Evolutionary conservation across 2,797 vertebrate genomes (phyloP), one percentile per base, ranked within the genome.

Genomic region (Threskiornis aethiopicus): DNA sequence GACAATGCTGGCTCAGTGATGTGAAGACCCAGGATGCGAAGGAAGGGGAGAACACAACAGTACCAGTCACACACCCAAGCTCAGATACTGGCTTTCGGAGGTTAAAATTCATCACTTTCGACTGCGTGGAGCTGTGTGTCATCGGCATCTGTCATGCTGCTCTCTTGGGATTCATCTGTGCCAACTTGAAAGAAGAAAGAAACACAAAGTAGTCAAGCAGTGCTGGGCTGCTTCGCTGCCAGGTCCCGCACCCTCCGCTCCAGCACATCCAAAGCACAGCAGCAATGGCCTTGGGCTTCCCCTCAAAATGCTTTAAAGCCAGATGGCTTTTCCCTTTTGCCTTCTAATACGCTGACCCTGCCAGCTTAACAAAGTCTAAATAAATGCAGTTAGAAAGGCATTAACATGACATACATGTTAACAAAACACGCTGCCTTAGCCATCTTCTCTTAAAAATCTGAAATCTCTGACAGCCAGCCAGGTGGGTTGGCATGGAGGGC

Each of bases 91-190:
- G 95, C 93, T 97, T 95, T 83, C 49, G 80, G 91, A 97, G 97
- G 98, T 98, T 99, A 99, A 98, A 99, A 99, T 93, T 99, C 99
- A 58, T 99, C 99, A 10, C 99, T 99, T 97, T 99, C 99, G 13
- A 99, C 99, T 11, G 99, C 99, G 91, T 99, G 99, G 78, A 99
- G 99, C 94, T 99, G 99, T 13, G 99, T 99, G 98, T 99, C 99
- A 1, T 99, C 99, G 1, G 99, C 99, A 28, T 99, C 99, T 3
- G 99, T 99, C 99, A 99, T 99, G 96, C 99, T 99, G 98, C 99
- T 99, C 97, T 99, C 98, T 90, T 99, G 99, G 67, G 99, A 99
- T 90, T 99, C 99, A 8, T 99, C 99, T 71, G 99, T 99, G 96
- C 99, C 99, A 46, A 98, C 99, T 98, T 80, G 46, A 47, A 92